Conservation (phyloP, 2,888 invertebrate genomes). For the Volucella inanis region DNA sequence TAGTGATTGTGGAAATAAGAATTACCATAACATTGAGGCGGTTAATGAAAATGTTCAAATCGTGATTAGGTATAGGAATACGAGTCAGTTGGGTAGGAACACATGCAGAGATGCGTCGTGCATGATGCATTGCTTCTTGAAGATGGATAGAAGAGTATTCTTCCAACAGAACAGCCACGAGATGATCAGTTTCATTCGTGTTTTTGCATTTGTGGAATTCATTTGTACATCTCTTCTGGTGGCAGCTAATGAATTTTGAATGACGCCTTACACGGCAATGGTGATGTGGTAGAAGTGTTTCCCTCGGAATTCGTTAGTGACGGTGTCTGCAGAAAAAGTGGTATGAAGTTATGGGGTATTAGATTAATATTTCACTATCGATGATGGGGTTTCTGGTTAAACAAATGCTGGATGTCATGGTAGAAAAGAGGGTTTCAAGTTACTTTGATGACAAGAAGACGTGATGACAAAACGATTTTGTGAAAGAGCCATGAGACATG, state of each 20-base stretch:
- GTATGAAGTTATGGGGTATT: too few species aligned
- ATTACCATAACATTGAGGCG: conserved; percentile 56
- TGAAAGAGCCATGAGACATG: too few species aligned
- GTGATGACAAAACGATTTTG: too few species aligned
- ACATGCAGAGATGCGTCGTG: conserved; percentile 6
- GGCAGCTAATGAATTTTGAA: conserved; percentile 24
- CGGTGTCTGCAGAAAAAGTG: too few species aligned
- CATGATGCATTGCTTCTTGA: conserved; percentile 33
- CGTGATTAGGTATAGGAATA: conserved; percentile 53
- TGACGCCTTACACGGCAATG: conserved; percentile 1
- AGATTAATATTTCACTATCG: too few species aligned
- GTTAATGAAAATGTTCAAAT: conserved; percentile 55
- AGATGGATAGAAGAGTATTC: conserved; percentile 13
- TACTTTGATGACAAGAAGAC: too few species aligned
- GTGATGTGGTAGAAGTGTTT: too few species aligned
- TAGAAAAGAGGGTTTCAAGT: too few species aligned
- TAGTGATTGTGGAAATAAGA: conserved; percentile 39
- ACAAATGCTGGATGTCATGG: too few species aligned
- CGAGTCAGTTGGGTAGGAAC: background rate
- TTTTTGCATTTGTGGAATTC: conserved; percentile 31
- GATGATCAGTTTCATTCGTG: conserved; percentile 35
- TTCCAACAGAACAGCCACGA: conserved; percentile 7
- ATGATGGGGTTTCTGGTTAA: too few species aligned
- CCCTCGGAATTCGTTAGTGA: too few species aligned
- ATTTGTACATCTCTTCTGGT: conserved; percentile 21